phyloP scores from a whole-genome alignment of 2,113 vertebrate species.

The Melanerpes aurifrons region DNA sequence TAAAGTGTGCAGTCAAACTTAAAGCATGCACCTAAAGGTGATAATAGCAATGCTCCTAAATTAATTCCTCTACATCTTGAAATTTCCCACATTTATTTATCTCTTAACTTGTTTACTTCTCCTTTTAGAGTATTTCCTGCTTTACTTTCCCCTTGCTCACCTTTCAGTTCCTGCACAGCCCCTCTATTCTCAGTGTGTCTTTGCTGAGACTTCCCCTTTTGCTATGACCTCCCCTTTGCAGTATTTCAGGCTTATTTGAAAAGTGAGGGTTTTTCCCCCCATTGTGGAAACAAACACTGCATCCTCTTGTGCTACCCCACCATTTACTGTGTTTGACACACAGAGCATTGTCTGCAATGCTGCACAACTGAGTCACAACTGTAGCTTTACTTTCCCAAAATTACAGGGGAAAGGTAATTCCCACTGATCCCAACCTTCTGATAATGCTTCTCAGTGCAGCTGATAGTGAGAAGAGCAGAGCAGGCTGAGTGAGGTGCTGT shows the following conservation, averaged over 20 bases:
- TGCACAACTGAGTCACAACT: background rate
- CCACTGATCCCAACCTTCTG: background rate
- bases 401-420: background rate
- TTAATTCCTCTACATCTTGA: background rate
- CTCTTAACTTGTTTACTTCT: background rate
- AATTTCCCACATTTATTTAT: background rate
- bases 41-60: background rate
- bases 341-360: accelerated
- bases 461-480: background rate
- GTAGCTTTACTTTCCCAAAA: background rate
- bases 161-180: background rate
- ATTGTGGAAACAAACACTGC: background rate
- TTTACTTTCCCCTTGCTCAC: background rate
- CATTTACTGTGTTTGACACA: background rate
- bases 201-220: background rate
- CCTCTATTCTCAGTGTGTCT: background rate
- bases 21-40: background rate
- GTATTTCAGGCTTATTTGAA: background rate
- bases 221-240: background rate
- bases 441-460: background rate
- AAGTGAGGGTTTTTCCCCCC: background rate
- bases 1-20: background rate
- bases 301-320: background rate
- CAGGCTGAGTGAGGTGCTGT: accelerated
- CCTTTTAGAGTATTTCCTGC: background rate